phyloP scores from a whole-genome alignment of 2,113 vertebrate species.

The Melozone crissalis region DNA sequence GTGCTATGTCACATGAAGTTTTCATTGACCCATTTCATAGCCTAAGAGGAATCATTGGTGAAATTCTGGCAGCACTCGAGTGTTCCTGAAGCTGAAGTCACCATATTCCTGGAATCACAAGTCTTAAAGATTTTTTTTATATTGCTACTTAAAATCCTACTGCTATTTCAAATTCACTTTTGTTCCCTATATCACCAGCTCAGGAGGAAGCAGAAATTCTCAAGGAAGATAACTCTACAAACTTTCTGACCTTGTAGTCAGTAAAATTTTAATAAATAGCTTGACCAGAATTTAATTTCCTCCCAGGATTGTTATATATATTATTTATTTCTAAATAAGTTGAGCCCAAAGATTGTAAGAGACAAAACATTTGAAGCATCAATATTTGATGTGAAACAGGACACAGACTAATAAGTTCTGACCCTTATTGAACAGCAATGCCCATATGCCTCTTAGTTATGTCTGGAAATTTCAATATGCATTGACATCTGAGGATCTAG shows the following conservation, averaged over 20 bases:
- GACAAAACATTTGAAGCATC: not conserved
- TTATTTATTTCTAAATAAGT: not conserved
- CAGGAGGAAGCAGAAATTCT: not conserved
- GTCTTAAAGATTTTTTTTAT: not conserved
- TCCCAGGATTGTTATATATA: not conserved
- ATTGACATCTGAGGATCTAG: not conserved
- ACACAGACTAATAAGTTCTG: not conserved
- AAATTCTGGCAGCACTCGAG: not conserved
- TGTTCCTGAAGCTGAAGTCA: not conserved
- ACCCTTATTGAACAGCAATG: not conserved
- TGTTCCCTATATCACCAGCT: not conserved
- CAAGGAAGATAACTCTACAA: not conserved
- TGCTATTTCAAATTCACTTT: not conserved
- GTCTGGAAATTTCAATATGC: not conserved
- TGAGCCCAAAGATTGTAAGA: not conserved
- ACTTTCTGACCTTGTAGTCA: not conserved
- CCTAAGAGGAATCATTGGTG: rapidly evolving
- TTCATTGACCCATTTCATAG: not conserved
- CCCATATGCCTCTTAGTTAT: not conserved
- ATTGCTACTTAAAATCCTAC: not conserved
- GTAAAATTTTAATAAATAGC: not conserved
- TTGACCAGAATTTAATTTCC: not conserved
- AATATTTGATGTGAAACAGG: not conserved
- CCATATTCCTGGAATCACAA: not conserved
- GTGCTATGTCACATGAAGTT: not conserved